Base-by-base conservation (phyloP, 2,888 invertebrate genomes). In the Drosophila phalerata region DNA sequence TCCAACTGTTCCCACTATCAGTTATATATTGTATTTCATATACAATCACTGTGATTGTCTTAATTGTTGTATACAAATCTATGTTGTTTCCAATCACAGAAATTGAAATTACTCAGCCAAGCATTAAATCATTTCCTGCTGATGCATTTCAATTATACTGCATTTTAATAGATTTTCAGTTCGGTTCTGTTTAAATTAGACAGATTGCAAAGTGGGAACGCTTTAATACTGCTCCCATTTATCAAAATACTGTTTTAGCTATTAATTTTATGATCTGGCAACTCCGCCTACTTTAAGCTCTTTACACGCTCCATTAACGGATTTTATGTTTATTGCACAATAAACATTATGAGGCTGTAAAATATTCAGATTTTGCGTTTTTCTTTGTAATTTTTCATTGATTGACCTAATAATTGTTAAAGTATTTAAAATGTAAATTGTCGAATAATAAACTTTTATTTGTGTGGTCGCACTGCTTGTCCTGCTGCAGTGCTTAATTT, bases 91-190 rank as follows among this genome's bases (percentile, higher is more conserved):
- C 38, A 43, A 42, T 62, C 22, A n/a, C 10, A 19, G 5, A 10
- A 45, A 45, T 53, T 53, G 42, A 15, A 9, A 9, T 8, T 53
- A 43, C 17, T 17, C 25, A 62, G 6, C 47, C 49, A 64, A 64
- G 64, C 62, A 62, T 64, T 40, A 48, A 72, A 17, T 60, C 25
- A 71, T 75, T 70, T 66, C 52, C 71, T 55, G 25, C 19, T 10
- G 13, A 43, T 73, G 60, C 73, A 52, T 30, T 63, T 52, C n/a
- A 42, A 25, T 55, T 48, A 17, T 9, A 49, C 2, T 9, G 42
- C 48, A 53, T 25, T 49, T 53, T 4, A n/a, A 45, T 56, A 57
- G 25, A 32, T 43, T 38, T 11, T 37, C 9, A 13, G 28, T 22
- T 28, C 1, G 10, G 0, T 19, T 5, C 19, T 55, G 28, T 45